These are phyloP conservation scores for Zaprionus bogoriensis DNA, from an alignment of 2,888 invertebrate species.

Conservation along the genomic window DNA sequence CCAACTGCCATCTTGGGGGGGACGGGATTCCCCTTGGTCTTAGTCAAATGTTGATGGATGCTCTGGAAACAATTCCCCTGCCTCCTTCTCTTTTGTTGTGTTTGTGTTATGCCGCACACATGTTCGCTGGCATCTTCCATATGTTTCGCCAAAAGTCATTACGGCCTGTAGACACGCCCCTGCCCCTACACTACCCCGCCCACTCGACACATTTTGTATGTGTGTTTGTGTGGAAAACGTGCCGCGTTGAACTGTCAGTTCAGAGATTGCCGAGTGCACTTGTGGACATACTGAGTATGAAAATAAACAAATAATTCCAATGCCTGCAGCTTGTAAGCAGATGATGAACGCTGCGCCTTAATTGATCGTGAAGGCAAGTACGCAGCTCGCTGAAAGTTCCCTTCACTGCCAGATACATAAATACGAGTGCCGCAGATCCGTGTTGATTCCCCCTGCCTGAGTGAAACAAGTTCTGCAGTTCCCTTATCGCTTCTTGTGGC, in stretches of 20 bases:
- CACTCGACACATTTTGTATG: conserved; percentile 6
- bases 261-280: conserved; percentile 42
- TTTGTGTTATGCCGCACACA: conserved; percentile 33
- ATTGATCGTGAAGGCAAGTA: not conserved
- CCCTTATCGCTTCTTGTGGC: conserved; percentile 39
- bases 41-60: conserved; percentile 40
- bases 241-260: conserved; percentile 9
- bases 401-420: no score
- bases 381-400: not conserved
- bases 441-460: conserved; percentile 8
- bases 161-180: not conserved
- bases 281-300: conserved; percentile 4
- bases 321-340: not conserved
- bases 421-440: no score
- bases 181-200: no score
- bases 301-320: conserved; percentile 19
- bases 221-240: conserved; percentile 8
- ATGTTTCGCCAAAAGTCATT: conserved; percentile 47
- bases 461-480: conserved; percentile 23
- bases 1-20: conserved; percentile 11
- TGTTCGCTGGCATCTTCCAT: conserved; percentile 61
- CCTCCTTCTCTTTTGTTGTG: conserved; percentile 10
- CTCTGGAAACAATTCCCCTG: conserved; percentile 25
- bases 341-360: not conserved
- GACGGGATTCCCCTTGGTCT: conserved; percentile 13